Evolutionary conservation across 2,113 vertebrate species (phyloP).

Genomic region (Zeus faber): DNA sequence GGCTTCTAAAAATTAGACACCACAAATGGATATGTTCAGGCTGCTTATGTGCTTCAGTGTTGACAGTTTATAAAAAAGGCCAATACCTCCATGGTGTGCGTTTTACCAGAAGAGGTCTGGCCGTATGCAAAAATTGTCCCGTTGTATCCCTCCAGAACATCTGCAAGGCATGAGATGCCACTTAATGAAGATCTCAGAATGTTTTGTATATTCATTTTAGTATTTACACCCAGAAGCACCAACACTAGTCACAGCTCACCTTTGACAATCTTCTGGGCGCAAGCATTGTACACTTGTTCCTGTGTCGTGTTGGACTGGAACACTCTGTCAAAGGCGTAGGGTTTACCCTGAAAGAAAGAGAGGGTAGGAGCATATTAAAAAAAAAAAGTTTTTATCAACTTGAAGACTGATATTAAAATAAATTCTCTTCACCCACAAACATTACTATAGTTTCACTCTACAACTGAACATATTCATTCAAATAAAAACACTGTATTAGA

Average conservation of each 20-base stretch:
- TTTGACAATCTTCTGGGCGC: constrained; percentile 97
- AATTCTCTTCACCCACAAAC: too few species aligned
- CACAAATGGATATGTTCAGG: background rate
- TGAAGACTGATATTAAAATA: too few species aligned
- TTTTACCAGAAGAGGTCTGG: constrained; percentile 96
- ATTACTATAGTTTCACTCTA: too few species aligned
- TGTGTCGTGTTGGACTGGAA: constrained; percentile 91
- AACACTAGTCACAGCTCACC: constrained; percentile 73
- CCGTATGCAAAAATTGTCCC: constrained; percentile 98
- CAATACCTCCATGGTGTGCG: constrained; percentile 98
- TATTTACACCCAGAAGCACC: too few species aligned
- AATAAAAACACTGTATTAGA: too few species aligned
- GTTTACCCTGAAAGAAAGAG: constrained; percentile 80
- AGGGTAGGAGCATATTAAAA: background rate
- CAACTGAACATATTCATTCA: too few species aligned
- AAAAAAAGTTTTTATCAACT: too few species aligned
- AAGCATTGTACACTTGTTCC: constrained; percentile 97
- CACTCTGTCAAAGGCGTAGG: constrained; percentile 91
- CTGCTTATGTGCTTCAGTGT: background rate
- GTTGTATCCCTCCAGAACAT: constrained; percentile 97
- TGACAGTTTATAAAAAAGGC: background rate
- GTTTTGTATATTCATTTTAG: too few species aligned
- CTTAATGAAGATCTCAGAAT: too few species aligned
- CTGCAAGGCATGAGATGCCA: constrained; percentile 51
- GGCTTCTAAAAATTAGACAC: background rate